Conservation (phyloP, 2,113 vertebrate species). For the Panthera uncia region DNA sequence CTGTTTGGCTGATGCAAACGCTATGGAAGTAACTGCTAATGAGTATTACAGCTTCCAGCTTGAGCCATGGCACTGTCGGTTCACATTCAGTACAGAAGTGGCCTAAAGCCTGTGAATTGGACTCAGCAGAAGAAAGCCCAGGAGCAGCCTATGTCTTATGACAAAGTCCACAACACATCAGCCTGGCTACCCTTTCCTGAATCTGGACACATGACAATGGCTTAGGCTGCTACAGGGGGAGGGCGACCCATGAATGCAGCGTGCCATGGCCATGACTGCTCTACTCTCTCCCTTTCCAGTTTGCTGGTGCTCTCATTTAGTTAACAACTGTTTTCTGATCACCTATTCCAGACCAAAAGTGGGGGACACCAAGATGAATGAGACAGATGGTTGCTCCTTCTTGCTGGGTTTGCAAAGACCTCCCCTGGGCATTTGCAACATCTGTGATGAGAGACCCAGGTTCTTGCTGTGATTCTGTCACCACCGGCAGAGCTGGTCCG, state of each 20-base stretch:
- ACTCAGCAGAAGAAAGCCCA: background rate
- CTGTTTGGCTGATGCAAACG: conserved; percentile 70
- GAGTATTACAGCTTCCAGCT: conserved; percentile 53
- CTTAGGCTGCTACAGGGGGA: background rate
- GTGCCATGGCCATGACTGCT: fast-evolving
- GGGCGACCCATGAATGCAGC: too few species aligned
- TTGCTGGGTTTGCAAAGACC: background rate
- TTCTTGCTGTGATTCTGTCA: conserved; percentile 15
- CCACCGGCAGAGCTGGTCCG: background rate
- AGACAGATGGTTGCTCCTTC: background rate
- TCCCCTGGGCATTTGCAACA: background rate
- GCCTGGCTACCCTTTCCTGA: background rate
- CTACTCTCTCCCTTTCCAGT: background rate
- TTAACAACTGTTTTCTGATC: background rate
- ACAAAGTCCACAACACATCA: background rate
- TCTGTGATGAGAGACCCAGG: background rate
- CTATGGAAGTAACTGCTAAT: conserved; percentile 66
- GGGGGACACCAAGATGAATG: background rate
- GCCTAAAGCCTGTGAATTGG: background rate
- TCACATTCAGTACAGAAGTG: background rate
- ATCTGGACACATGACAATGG: background rate
- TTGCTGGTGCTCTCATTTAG: background rate
- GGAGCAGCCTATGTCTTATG: background rate
- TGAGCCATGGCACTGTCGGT: background rate
- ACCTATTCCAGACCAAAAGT: background rate